Conservation (phyloP, 2,113 vertebrate species). For the Scortum barcoo region DNA sequence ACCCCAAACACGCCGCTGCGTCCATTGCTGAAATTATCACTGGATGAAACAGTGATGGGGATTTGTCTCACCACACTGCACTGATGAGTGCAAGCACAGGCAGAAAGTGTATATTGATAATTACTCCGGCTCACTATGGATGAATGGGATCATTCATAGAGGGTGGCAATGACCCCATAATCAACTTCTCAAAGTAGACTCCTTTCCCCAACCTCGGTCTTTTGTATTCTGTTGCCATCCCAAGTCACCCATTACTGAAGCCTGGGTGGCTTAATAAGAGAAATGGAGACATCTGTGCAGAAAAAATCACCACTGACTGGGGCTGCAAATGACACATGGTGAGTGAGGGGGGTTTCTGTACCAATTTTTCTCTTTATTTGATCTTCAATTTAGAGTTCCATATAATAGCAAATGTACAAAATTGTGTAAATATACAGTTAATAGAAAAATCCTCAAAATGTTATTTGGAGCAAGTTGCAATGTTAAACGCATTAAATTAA, state of each 20-base stretch:
- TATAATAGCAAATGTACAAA: neutral
- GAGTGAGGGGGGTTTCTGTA: neutral
- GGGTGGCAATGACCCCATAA: constrained; percentile 44
- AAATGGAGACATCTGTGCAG: constrained; percentile 66
- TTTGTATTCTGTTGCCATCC: constrained; percentile 44
- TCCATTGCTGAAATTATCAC: constrained; percentile 45
- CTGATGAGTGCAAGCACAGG: constrained; percentile 44
- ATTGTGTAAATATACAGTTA: neutral
- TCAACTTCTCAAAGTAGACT: constrained; percentile 57
- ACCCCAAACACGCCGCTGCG: constrained; percentile 33
- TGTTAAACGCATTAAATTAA: neutral
- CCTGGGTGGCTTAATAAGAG: constrained; percentile 62
- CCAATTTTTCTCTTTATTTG: constrained; percentile 15
- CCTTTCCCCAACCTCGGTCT: constrained; percentile 24
- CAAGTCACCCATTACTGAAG: constrained; percentile 58
- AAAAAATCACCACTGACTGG: constrained; percentile 51
- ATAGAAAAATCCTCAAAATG: neutral
- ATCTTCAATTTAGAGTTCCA: constrained; percentile 19
- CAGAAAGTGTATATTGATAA: constrained; percentile 55
- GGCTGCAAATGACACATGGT: constrained; percentile 26
- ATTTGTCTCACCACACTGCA: constrained; percentile 44
- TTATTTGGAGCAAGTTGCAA: neutral
- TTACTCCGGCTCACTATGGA: constrained; percentile 43
- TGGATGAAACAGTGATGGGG: constrained; percentile 37
- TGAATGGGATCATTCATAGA: constrained; percentile 53